Conservation (phyloP, 1,140 invertebrate genomes). For the Drosophila virilis region DNA sequence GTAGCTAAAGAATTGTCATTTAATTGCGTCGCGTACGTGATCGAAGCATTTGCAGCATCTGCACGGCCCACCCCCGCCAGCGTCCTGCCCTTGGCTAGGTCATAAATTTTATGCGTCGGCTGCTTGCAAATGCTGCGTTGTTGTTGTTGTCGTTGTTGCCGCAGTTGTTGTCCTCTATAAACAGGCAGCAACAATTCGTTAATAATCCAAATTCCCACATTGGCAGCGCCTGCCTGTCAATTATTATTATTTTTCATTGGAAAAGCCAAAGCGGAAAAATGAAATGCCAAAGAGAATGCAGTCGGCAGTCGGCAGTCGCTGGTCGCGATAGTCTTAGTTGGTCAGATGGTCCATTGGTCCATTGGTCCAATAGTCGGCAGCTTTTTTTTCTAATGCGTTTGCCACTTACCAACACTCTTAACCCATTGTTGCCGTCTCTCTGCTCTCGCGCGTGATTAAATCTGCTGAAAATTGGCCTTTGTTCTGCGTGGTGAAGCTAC, state of each 20-base stretch:
- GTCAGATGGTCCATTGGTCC: conserved; percentile 30
- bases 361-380: conserved; percentile 19
- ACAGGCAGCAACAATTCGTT: conserved; percentile 77
- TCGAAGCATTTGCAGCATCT: conserved; percentile 74
- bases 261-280: conserved; percentile 79
- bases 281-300: conserved; percentile 75
- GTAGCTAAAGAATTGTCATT: conserved; percentile 82
- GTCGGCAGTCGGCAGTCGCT: conserved; percentile 21
- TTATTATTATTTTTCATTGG: conserved; percentile 83
- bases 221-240: conserved; percentile 70
- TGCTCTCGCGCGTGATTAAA: conserved; percentile 73
- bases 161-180: conserved; percentile 41
- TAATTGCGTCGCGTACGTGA: conserved; percentile 82
- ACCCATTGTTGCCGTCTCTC: conserved; percentile 67
- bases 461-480: conserved; percentile 81
- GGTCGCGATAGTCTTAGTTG: conserved; percentile 35
- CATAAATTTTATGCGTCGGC: conserved; percentile 77
- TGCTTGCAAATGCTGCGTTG: conserved; percentile 55
- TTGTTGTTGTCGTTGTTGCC: conserved; percentile 35
- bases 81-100: conserved; percentile 43
- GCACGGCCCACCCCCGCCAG: not conserved
- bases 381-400: conserved; percentile 75
- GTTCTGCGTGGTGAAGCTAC: conserved; percentile 57
- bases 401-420: conserved; percentile 60
- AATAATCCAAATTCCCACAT: conserved; percentile 83